A percentile compares a stretch with the other conserved stretches of the same genome.
phyloP scores from a whole-genome alignment of 2,797 vertebrate genomes.

The Bradypodion pumilum region DNA sequence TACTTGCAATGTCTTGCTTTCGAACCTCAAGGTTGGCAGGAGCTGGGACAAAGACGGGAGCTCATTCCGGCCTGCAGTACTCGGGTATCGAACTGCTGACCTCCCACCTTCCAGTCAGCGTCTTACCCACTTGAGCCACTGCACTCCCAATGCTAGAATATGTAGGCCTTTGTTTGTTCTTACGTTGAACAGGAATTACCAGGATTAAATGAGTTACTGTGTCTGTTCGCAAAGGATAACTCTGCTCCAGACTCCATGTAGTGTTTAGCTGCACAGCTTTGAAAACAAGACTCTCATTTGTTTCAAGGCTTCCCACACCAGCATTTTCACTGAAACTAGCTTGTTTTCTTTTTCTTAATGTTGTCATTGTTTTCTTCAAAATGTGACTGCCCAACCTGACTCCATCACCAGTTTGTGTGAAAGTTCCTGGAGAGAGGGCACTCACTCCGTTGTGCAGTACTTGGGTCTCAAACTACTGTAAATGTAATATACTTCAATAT shows the following conservation, averaged over 20 bases:
- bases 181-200: not conserved
- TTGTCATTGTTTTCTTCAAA: not conserved
- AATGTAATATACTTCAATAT: too few species aligned
- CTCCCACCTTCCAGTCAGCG: too few species aligned
- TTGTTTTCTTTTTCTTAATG: constrained; percentile 1
- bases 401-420: not conserved
- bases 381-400: not conserved
- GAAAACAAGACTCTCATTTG: constrained; percentile 6
- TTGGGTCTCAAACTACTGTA: too few species aligned
- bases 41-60: too few species aligned
- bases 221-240: rapidly evolving
- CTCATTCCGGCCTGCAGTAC: too few species aligned
- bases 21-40: too few species aligned
- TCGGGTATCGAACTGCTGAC: too few species aligned
- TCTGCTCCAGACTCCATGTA: constrained; percentile 13
- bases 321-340: not conserved
- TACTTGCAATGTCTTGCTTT: too few species aligned
- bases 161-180: not conserved
- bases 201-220: not conserved
- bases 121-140: too few species aligned
- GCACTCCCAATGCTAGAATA: not conserved
- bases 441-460: too few species aligned
- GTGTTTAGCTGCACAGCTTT: constrained; percentile 18
- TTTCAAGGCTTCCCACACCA: constrained; percentile 21
- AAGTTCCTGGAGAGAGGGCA: too few species aligned